Evolutionary conservation across 2,888 invertebrate genomes (phyloP).

Genomic region (Latrodectus elegans): DNA sequence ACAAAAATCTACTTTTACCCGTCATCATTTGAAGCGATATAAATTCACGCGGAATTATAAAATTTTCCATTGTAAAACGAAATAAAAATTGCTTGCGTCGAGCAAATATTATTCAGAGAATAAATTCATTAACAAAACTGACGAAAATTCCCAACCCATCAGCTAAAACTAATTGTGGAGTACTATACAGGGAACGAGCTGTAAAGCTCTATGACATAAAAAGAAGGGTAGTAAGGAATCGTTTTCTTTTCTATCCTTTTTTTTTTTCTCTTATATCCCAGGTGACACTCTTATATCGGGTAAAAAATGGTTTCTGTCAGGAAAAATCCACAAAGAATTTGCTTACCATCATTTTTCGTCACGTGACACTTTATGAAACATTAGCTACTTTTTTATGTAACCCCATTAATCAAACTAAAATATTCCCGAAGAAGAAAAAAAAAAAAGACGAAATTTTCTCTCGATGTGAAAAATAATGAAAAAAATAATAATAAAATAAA

Average conservation of each 20-base stretch:
- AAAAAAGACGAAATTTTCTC: background rate
- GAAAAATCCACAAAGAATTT: conserved; percentile 58
- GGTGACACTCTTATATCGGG: conserved; percentile 18
- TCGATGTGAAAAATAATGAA: background rate
- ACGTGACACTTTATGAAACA: conserved; percentile 46
- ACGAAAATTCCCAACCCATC: background rate
- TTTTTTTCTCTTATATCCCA: background rate
- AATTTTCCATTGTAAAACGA: no score
- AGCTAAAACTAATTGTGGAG: background rate
- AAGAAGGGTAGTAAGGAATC: background rate
- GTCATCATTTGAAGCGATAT: no score
- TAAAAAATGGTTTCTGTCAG: conserved; percentile 39
- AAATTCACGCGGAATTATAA: no score
- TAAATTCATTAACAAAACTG: background rate
- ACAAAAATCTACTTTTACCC: no score
- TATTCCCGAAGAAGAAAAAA: conserved; percentile 18
- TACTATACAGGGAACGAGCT: background rate
- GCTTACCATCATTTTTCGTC: conserved; percentile 58
- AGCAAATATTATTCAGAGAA: background rate
- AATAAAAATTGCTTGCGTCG: no score
- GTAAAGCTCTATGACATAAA: background rate
- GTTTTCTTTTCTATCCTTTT: background rate
- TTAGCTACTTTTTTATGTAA: conserved; percentile 37
- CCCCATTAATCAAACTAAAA: conserved; percentile 58
- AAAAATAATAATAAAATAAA: background rate